These are phyloP conservation scores for Threskiornis aethiopicus DNA, from an alignment of 2,797 vertebrate species.

Conservation along the genomic window DNA sequence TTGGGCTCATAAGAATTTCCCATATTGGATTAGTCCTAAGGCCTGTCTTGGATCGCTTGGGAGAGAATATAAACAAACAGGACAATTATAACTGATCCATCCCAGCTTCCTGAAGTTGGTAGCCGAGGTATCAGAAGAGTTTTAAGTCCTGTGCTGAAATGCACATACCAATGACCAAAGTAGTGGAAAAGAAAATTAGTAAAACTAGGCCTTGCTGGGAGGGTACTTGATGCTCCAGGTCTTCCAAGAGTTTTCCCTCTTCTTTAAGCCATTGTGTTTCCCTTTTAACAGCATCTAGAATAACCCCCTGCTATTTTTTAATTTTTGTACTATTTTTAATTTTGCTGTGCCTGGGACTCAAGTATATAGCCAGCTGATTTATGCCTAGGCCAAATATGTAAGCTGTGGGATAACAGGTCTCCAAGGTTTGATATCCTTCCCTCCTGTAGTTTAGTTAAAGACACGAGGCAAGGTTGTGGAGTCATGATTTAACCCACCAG, in stretches of 20 bases:
- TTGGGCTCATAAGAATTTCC: neutral
- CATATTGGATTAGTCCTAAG: neutral
- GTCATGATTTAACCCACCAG: neutral
- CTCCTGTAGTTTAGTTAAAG: neutral
- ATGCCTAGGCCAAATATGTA: neutral
- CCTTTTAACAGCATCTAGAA: neutral
- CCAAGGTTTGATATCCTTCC: neutral
- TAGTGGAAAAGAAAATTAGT: neutral
- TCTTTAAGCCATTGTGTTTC: neutral
- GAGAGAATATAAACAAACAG: neutral
- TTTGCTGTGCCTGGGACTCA: neutral
- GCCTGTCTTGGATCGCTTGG: accelerated
- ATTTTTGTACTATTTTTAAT: neutral
- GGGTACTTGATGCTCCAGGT: neutral
- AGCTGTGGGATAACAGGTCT: neutral
- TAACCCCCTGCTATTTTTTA: neutral
- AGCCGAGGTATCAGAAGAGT: neutral
- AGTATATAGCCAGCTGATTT: neutral
- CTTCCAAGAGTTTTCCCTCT: neutral
- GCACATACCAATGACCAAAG: neutral
- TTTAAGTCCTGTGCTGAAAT: neutral
- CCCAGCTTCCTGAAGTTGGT: neutral
- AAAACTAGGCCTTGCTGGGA: neutral
- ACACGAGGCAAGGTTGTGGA: neutral
- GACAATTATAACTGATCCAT: neutral